Evolutionary conservation across 2,888 invertebrate species (phyloP), one percentile per base, ranked within the genome.

Genomic region (Sinohyriopsis cumingii): DNA sequence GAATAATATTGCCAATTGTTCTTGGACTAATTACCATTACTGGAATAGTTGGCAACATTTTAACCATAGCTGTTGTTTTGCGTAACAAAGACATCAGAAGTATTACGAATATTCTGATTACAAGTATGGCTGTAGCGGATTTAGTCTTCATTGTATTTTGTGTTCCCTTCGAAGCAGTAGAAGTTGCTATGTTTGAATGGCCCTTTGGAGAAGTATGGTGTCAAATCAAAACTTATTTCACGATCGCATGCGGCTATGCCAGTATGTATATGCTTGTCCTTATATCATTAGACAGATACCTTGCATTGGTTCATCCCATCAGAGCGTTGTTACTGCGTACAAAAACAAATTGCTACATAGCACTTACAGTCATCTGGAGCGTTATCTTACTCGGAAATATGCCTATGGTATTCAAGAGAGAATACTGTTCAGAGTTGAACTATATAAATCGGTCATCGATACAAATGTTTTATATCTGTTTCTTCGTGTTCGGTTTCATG

Each of bases 221-320:
- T 91, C 94, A 95, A 91, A 93, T 94, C 25, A 95, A 96, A 9
- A 96, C 96, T 89, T 96, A 96, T 86, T 93, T 96, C 87, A 95
- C 95, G 77, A 95, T 95, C 69, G 95, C 96, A 56, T 95, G 95
- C 22, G 96, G 96, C 45, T 96, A 95, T 87, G 95, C 95, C 68
- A 95, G 95, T 81, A 95, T 96, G 7, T 96, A 96, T 90, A 96
- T 96, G 0, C 91, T 96, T 65, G 95, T 96, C 4, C 92, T 96
- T 77, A 96, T 96, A 95, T 95, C 95, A 19, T 90, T 96, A 70
- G 96, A 96, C 90, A 85, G 92, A 79, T 96, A 95, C 87, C 92
- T 96, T 90, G 96, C 96, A 55, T 96, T 96, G 6, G 96, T 96
- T 4, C 95, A 95, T 89, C 96, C 96, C 12, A 94, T 96, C 79